Evolutionary conservation across 2,113 vertebrate genomes (phyloP).

Genomic region (Pimephales promelas): DNA sequence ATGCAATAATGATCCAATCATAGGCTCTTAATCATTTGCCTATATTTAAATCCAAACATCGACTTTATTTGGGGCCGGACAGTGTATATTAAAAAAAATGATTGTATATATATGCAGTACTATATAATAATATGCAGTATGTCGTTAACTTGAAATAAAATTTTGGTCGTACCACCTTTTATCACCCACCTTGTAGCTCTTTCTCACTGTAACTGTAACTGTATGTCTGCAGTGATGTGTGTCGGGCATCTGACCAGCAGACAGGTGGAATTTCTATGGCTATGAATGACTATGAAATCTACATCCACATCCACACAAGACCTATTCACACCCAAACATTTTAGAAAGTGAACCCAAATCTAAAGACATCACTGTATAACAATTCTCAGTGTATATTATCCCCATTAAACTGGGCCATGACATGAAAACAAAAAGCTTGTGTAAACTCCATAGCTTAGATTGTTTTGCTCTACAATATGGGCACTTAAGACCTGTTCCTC

Average conservation of each 20-base stretch:
- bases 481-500: background rate
- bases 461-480: background rate
- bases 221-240: background rate
- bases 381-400: background rate
- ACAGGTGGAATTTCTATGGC: slow-evolving; percentile 4
- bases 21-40: no score
- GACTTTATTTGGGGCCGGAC: no score
- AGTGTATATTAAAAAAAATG: no score
- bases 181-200: background rate
- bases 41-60: no score
- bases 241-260: background rate
- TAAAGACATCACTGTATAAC: background rate
- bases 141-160: no score
- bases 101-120: no score
- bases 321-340: background rate
- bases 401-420: background rate
- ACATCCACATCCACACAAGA: background rate
- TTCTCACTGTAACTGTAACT: slow-evolving; percentile 18
- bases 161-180: no score
- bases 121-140: no score
- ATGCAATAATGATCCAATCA: no score
- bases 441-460: background rate
- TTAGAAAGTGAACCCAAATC: background rate
- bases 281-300: background rate
- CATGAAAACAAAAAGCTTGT: background rate